A percentile compares a stretch with the other conserved stretches of the same genome.
Evolutionary conservation across 2,113 vertebrate species (phyloP).

Genomic region (Xiphorhynchus elegans): DNA sequence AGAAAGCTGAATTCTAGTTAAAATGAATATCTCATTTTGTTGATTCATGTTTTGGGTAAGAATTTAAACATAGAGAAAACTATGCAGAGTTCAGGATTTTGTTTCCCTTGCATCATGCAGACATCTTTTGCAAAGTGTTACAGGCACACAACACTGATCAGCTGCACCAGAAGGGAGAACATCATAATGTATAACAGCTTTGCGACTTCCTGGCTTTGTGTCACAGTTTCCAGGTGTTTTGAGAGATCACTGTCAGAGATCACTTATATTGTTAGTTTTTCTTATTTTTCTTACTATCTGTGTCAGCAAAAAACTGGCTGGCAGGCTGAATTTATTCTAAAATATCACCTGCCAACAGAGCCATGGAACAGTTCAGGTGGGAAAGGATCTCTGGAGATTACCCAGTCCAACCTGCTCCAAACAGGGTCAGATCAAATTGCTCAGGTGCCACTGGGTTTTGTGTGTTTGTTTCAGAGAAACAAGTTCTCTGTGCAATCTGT

Average conservation of each 20-base stretch:
- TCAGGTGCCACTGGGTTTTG: neutral
- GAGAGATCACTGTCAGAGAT: neutral
- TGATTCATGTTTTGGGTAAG: neutral
- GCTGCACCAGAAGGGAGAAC: neutral
- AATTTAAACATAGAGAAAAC: neutral
- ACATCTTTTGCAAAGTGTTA: neutral
- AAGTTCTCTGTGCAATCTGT: neutral
- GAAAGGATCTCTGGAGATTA: neutral
- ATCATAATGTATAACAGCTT: rapidly evolving
- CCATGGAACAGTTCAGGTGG: neutral
- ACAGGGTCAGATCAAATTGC: rapidly evolving
- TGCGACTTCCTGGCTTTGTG: rapidly evolving
- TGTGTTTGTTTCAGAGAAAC: neutral
- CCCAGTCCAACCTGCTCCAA: neutral
- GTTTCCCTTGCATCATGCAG: neutral
- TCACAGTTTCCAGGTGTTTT: neutral
- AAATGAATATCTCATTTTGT: neutral
- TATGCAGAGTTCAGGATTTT: neutral
- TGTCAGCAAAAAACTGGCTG: neutral
- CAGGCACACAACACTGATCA: neutral
- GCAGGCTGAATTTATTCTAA: neutral
- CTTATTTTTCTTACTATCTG: neutral
- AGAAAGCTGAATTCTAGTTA: neutral
- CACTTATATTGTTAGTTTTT: neutral
- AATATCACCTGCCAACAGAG: neutral